phyloP scores from a whole-genome alignment of 2,888 invertebrate genomes.

The Ectobius pallidus region DNA sequence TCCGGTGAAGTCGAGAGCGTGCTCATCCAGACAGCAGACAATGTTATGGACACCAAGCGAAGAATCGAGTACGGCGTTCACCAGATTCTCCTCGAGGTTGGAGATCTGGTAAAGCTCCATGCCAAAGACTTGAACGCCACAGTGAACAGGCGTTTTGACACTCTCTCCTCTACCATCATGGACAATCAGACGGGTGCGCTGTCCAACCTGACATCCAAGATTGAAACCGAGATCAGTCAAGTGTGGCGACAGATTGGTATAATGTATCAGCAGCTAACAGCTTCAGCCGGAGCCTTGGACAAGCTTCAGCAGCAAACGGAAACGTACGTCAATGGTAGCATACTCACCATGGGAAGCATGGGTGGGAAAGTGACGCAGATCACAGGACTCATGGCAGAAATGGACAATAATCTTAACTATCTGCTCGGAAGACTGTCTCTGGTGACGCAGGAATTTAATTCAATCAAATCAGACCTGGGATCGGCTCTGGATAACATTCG shows the following conservation, averaged over 20 bases:
- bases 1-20: constrained; percentile 78
- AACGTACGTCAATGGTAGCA: constrained; percentile 78
- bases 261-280: constrained; percentile 82
- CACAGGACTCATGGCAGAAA: constrained; percentile 75
- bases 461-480: constrained; percentile 77
- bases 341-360: constrained; percentile 77
- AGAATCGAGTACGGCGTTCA: constrained; percentile 84
- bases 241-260: constrained; percentile 91
- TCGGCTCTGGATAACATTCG: constrained; percentile 74
- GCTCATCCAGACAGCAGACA: constrained; percentile 81
- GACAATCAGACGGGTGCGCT: constrained; percentile 74
- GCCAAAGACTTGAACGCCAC: constrained; percentile 69
- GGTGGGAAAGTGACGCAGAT: constrained; percentile 80
- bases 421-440: constrained; percentile 78
- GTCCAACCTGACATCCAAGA: constrained; percentile 74
- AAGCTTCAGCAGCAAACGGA: constrained; percentile 79
- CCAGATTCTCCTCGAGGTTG: constrained; percentile 78
- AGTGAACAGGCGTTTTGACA: constrained; percentile 71
- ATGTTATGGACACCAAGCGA: constrained; percentile 82
- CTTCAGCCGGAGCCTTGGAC: constrained; percentile 75
- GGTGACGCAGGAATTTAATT: constrained; percentile 84
- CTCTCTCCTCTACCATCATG: constrained; percentile 70
- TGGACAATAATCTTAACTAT: constrained; percentile 83
- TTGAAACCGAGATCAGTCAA: constrained; percentile 81
- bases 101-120: constrained; percentile 70